A percentile compares a stretch with the other conserved stretches of the same genome.
phyloP scores from a whole-genome alignment of 1,140 invertebrate genomes.

The Lepidostoma basale region DNA sequence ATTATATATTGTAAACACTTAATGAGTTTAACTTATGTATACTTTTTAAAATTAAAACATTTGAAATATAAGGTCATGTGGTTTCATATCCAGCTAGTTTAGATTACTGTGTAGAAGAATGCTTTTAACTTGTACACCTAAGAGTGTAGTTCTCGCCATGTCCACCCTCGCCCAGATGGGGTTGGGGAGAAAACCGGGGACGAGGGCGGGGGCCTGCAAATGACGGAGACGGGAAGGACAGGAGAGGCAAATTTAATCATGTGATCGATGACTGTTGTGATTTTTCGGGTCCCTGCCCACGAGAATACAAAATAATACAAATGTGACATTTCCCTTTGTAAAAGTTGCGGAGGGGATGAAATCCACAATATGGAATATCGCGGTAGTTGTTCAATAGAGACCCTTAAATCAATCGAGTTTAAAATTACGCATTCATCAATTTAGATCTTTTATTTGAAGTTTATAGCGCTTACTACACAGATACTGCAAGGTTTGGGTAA shows the following conservation, averaged over 20 bases:
- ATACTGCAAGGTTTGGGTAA: no score
- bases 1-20: no score
- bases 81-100: no score
- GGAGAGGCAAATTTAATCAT: conserved; percentile 43
- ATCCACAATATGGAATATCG: no score
- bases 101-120: not conserved
- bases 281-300: conserved; percentile 31
- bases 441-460: no score
- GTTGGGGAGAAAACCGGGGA: not conserved
- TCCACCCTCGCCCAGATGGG: not conserved
- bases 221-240: conserved; percentile 33
- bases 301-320: conserved; percentile 20
- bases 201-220: conserved; percentile 14
- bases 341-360: not conserved
- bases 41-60: no score
- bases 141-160: not conserved
- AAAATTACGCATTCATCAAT: no score
- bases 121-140: conserved; percentile 13
- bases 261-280: conserved; percentile 41
- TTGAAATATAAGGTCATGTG: no score
- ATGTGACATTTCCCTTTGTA: conserved; percentile 26
- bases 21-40: no score
- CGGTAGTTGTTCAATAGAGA: no score
- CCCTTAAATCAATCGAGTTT: no score
- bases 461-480: no score